Conservation (phyloP, 1,140 invertebrate genomes). For the Odontomachus brunneus region DNA sequence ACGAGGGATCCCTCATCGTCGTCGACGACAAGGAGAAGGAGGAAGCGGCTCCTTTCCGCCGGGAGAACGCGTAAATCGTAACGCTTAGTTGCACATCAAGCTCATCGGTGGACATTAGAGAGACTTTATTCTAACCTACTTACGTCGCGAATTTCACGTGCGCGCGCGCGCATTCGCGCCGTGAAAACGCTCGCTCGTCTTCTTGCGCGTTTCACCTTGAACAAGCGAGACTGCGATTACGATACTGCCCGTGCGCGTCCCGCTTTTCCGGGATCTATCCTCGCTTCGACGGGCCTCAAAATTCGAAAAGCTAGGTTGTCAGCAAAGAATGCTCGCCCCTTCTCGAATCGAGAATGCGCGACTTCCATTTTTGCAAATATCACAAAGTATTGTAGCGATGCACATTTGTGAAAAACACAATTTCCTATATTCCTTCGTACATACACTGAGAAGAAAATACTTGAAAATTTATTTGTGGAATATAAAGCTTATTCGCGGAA, state of each 20-base stretch:
- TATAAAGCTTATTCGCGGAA: too few species aligned
- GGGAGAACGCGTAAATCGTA: slow-evolving; percentile 27
- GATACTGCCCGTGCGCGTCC: neutral
- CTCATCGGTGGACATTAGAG: slow-evolving; percentile 44
- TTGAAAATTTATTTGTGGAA: too few species aligned
- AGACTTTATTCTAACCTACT: slow-evolving; percentile 55
- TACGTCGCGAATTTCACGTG: slow-evolving; percentile 45
- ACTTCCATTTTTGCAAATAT: too few species aligned
- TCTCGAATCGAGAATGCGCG: too few species aligned
- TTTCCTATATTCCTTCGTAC: too few species aligned
- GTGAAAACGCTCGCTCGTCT: neutral
- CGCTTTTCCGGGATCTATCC: neutral
- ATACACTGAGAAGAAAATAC: too few species aligned
- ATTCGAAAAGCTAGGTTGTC: too few species aligned
- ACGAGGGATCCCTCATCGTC: slow-evolving; percentile 13
- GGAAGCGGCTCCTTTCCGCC: neutral
- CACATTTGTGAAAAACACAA: too few species aligned
- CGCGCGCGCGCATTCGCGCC: neutral
- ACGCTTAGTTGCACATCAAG: slow-evolving; percentile 56
- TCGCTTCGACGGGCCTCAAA: neutral
- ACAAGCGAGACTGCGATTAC: neutral
- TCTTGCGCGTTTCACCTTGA: slow-evolving; percentile 41
- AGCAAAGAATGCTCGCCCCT: too few species aligned
- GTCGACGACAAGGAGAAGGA: neutral
- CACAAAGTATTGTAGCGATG: too few species aligned